A percentile compares a stretch with the other conserved stretches of the same genome.
These are phyloP conservation scores for Drosophila prosaltans DNA, from an alignment of 1,140 invertebrate species.

Conservation along the genomic window DNA sequence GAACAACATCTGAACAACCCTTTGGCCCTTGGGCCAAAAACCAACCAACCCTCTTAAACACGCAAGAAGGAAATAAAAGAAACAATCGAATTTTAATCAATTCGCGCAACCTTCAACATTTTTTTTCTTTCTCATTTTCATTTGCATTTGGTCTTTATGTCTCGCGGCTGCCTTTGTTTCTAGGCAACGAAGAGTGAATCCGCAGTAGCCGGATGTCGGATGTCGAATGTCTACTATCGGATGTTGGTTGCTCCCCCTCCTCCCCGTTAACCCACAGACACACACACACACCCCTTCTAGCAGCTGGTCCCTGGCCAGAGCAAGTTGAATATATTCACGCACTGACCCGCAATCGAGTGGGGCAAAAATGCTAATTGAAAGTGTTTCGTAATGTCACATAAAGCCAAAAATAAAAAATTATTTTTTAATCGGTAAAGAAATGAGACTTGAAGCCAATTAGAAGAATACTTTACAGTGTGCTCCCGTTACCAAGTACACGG, in stretches of 20 bases:
- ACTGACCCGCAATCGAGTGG: conserved; percentile 12
- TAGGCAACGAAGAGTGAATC: conserved; percentile 53
- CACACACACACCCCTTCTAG: too few relatives aligned
- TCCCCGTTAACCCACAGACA: too few relatives aligned
- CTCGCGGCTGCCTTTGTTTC: conserved; percentile 47
- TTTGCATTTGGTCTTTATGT: conserved; percentile 8
- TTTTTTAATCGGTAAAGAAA: too few relatives aligned
- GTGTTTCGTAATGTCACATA: too few relatives aligned
- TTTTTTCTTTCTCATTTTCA: conserved; percentile 41
- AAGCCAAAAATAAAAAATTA: too few relatives aligned
- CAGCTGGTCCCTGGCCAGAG: neutral
- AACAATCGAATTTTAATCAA: conserved; percentile 83
- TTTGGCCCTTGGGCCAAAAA: conserved; percentile 25
- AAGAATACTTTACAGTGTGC: too few relatives aligned
- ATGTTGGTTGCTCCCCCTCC: neutral
- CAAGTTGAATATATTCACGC: conserved; percentile 3
- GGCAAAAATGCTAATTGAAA: too few relatives aligned
- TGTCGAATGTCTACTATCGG: conserved; percentile 6
- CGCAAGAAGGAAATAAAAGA: conserved; percentile 68
- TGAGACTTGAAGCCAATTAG: too few relatives aligned
- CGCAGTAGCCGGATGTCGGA: conserved; percentile 18
- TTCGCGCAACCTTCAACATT: conserved; percentile 63
- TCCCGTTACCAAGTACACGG: too few relatives aligned
- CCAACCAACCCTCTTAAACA: conserved; percentile 22
- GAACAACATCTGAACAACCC: conserved; percentile 55